Evolutionary conservation across 2,797 vertebrate genomes (phyloP), one percentile per base, ranked within the genome.

Genomic region (Prunella strophiata): DNA sequence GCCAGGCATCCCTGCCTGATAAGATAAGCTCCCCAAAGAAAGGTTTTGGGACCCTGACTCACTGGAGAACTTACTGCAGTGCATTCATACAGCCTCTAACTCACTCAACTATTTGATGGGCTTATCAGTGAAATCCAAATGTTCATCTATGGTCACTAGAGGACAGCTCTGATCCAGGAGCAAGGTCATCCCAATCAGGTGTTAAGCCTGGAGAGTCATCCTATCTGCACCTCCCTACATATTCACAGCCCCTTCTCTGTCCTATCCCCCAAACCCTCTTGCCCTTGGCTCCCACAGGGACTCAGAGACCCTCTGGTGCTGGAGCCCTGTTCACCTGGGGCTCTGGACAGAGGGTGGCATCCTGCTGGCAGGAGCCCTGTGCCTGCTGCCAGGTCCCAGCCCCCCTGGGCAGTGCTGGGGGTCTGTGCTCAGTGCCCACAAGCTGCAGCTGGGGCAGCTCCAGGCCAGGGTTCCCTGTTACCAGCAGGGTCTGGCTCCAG

Each of bases 11-110:
- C 85, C 75, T 79, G 61, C 43, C 85, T 78, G 96, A 97, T 97
- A 97, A 97, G 97, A 97, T 97, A 97, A 97, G 67, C 40, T 79
- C 79, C 73, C 87, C 61, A 90, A 96, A 96, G 90, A 96, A 94
- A 95, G 96, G 83, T 38, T 94, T 94, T 89, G 95, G 91, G 92
- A 92, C 81, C 95, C 91, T 97, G 96, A 97, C 88, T 96, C 96
- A 97, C 76, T 92, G 59, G 65, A 89, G 94, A 95, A 62, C 92
- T 71, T 92, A 95, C 93, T 86, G 79, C 18, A 8, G 71, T 26
- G 67, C 91, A 72, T 77, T 92, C 42, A 40, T 65, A 51, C 42
- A 71, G 81, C 58, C 91, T 89, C 84, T 93, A 80, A 96, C 73
- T 72, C 76, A 88, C 92, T 97, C 94, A 97, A 57, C 95, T 77